Evolutionary conservation across 2,797 vertebrate species (phyloP).

Genomic region (Ptychobarbus kaznakovi): DNA sequence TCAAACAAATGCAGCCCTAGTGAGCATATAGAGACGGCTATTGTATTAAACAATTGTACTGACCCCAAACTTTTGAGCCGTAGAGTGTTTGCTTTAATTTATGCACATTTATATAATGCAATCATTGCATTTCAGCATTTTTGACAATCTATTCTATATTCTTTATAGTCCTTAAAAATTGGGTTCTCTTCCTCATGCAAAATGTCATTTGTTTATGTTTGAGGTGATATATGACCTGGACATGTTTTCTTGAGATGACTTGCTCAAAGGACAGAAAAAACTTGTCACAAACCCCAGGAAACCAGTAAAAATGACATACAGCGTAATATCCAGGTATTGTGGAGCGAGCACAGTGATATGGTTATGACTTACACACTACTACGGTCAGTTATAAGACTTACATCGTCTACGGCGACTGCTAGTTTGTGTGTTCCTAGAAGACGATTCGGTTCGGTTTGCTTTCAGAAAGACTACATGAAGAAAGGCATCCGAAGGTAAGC

Average conservation of each 20-base stretch:
- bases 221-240: background rate
- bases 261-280: slow-evolving; percentile 10
- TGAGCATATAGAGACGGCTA: background rate
- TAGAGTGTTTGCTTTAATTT: background rate
- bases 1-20: background rate
- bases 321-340: slow-evolving; percentile 46
- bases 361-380: slow-evolving; percentile 43
- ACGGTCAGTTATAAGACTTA: slow-evolving; percentile 8
- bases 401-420: slow-evolving; percentile 8
- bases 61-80: background rate
- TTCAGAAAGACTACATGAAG: slow-evolving; percentile 26
- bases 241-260: background rate
- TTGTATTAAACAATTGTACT: background rate
- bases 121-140: background rate
- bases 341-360: slow-evolving; percentile 55
- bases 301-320: slow-evolving; percentile 6
- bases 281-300: slow-evolving; percentile 10
- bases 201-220: background rate
- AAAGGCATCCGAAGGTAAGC: slow-evolving; percentile 48
- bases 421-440: slow-evolving; percentile 15
- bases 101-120: background rate
- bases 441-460: slow-evolving; percentile 1
- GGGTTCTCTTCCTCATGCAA: background rate
- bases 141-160: background rate
- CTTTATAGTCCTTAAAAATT: background rate